phyloP scores from a whole-genome alignment of 2,113 vertebrate genomes.

The Sceloporus tristichus region DNA sequence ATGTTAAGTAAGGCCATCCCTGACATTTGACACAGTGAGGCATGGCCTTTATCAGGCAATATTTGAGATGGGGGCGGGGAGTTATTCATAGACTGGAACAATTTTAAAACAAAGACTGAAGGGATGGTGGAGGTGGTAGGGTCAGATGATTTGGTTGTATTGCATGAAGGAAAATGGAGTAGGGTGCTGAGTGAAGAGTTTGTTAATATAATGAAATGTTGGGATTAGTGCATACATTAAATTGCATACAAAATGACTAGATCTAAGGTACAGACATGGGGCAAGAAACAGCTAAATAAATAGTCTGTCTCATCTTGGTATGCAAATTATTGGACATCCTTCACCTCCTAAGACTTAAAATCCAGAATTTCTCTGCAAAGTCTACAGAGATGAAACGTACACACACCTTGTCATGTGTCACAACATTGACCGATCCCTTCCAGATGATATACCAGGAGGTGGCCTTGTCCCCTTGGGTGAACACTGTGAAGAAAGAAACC shows the following conservation, averaged over 20 bases:
- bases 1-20: not conserved
- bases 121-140: too few species aligned
- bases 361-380: not conserved
- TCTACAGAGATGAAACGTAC: not conserved
- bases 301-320: not conserved
- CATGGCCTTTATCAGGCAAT: not conserved
- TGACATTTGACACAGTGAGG: not conserved
- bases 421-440: constrained; percentile 97
- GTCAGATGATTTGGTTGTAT: not conserved
- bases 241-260: not conserved
- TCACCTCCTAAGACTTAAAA: too few species aligned
- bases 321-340: not conserved
- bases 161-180: not conserved
- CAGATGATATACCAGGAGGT: constrained; percentile 98
- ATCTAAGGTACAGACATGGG: not conserved
- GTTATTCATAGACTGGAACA: not conserved
- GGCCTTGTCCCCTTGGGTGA: constrained; percentile 97
- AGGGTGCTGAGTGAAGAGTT: not conserved
- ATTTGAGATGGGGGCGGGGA: not conserved
- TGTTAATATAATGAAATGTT: not conserved
- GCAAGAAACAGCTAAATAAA: not conserved
- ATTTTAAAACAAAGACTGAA: not conserved
- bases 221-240: not conserved
- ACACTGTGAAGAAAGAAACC: constrained; percentile 78
- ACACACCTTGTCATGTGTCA: constrained; percentile 93